Evolutionary conservation across 2,113 vertebrate species (phyloP), one percentile per base, ranked within the genome.

Genomic region (Ammodytes dubius): DNA sequence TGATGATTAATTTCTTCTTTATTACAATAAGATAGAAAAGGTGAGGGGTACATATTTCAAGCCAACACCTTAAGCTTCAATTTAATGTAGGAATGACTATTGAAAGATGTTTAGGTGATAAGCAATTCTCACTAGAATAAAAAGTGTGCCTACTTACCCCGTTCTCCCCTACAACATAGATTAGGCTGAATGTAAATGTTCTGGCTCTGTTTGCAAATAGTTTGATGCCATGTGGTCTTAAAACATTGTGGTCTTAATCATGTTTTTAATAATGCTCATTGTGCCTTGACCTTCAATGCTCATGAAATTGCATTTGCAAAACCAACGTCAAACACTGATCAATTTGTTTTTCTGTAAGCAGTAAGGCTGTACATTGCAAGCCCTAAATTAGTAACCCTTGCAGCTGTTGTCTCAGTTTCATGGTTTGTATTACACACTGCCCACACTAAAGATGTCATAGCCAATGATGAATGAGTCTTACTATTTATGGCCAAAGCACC

Each of bases 151-250:
- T n/a, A n/a, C n/a, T n/a, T n/a, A n/a, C n/a, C n/a, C n/a, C n/a
- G n/a, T n/a, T n/a, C n/a, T n/a, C n/a, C n/a, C n/a, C n/a, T n/a
- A 78, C 7, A 65, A 39, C 14, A 53, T 66, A n/a, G 49, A 42
- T 68, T 27, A 27, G 27, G 27, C 27, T 27, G 27, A 27, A 27
- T 27, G 27, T 27, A 27, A 27, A 27, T 27, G 27, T 57, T 69
- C 4, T 54, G 15, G 12, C 9, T 60, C 4, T 65, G 43, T 52
- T 53, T 14, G 53, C 57, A n/a, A 40, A 17, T 6, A 19, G 7
- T 70, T 47, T 43, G 7, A 17, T 60, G 27, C 40, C 57, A n/a
- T 66, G 35, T 74, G 60, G 71, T 90, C 81, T 74, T 79, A 71
- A 84, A 61, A 60, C 4, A 17, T 37, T 60, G 3, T 68, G 19